These are phyloP conservation scores for Neosilurus mollespiculum DNA, from an alignment of 2,797 vertebrate genomes.

Conservation along the genomic window DNA sequence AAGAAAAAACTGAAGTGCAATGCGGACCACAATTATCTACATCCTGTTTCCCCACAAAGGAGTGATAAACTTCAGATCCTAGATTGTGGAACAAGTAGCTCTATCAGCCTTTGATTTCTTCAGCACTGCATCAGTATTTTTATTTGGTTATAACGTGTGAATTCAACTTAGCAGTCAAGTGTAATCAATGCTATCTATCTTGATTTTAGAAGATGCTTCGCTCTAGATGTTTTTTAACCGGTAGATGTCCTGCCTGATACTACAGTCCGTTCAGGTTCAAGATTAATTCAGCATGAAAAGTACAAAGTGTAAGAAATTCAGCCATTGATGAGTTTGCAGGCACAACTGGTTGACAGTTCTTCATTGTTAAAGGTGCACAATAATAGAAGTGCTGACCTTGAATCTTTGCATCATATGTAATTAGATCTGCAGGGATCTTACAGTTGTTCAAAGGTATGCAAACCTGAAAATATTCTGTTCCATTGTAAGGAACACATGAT, in stretches of 20 bases:
- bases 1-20: not conserved
- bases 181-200: slow-evolving; percentile 64
- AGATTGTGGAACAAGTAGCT: not conserved
- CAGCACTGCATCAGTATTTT: not conserved
- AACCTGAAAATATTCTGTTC: not conserved
- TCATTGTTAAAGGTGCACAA: not conserved
- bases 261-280: slow-evolving; percentile 46
- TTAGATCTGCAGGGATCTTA: not conserved
- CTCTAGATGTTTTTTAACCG: slow-evolving; percentile 56
- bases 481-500: not conserved
- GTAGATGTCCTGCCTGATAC: slow-evolving; percentile 54
- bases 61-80: not conserved
- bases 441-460: not conserved
- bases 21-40: not conserved
- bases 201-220: slow-evolving; percentile 53
- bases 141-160: not conserved
- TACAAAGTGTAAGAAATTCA: not conserved
- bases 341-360: not conserved
- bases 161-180: slow-evolving; percentile 27
- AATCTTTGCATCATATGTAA: not conserved
- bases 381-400: not conserved
- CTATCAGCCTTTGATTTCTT: not conserved
- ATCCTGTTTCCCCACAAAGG: not conserved
- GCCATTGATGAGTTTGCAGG: slow-evolving; percentile 45
- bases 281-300: slow-evolving; percentile 46